A percentile compares a stretch with the other conserved stretches of the same genome.
These are phyloP conservation scores for Thecocarcelia acutangulata DNA, from an alignment of 2,888 invertebrate species.

Conservation along the genomic window DNA sequence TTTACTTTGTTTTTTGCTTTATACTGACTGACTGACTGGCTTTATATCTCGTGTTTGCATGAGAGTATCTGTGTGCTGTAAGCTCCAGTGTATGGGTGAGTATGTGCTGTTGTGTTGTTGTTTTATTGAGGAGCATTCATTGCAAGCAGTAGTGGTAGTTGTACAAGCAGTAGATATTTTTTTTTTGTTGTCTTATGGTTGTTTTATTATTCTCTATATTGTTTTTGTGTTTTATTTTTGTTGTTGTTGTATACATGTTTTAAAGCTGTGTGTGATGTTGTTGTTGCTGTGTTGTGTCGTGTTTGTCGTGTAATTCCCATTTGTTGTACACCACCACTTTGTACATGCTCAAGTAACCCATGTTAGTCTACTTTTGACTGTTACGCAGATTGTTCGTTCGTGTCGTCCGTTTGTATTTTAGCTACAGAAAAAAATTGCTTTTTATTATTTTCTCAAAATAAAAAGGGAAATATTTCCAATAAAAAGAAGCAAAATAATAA, in stretches of 20 bases:
- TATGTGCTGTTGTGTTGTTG: constrained; percentile 25
- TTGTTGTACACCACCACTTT: constrained; percentile 76
- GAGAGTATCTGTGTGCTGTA: constrained; percentile 44
- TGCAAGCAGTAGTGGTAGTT: constrained; percentile 54
- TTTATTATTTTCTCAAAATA: constrained; percentile 7
- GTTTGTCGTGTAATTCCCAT: constrained; percentile 81
- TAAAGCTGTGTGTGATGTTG: constrained; percentile 64
- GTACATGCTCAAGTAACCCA: constrained; percentile 81
- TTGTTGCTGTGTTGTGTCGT: constrained; percentile 71
- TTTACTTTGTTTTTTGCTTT: constrained; percentile 3
- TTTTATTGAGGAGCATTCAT: constrained; percentile 45
- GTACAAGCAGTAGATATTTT: constrained; percentile 41
- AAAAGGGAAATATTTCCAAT: constrained; percentile 38
- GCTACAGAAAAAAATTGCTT: constrained; percentile 27
- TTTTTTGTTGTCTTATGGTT: constrained; percentile 17
- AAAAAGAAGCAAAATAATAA: constrained; percentile 41
- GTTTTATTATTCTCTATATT: constrained; percentile 42
- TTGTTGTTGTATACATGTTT: constrained; percentile 58
- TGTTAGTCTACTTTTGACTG: constrained; percentile 82
- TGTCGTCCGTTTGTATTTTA: constrained; percentile 71
- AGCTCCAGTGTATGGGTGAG: constrained; percentile 54
- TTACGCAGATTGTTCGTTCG: constrained; percentile 81
- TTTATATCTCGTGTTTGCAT: constrained; percentile 48
- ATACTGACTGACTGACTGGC: constrained; percentile 35
- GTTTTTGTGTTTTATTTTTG: constrained; percentile 35